Base-by-base conservation (phyloP, 1,140 invertebrate species). In the Belonocnema kinseyi region DNA sequence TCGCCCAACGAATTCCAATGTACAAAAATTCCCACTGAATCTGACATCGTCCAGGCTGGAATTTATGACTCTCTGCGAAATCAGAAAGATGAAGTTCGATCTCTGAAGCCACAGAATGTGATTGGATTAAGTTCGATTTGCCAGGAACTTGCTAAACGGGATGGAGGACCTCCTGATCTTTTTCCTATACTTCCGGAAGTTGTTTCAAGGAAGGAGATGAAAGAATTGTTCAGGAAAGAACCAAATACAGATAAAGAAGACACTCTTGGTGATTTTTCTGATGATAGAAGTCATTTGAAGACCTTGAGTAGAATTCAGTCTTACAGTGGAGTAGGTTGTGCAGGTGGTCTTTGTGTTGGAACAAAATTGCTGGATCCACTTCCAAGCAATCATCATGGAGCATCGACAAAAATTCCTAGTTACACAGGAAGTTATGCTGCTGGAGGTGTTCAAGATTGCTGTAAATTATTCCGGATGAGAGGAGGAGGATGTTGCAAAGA, bases 1-100 rank as follows among this genome's bases (percentile, higher is more conserved):
- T 84, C 86, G 3, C 40, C 76, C 14, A 85, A 86, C 17, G 84
- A 86, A 79, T 87, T 86, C 75, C 79, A 81, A 14, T 88, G 86
- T 58, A 56, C 70, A 8, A 81, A 80, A 80, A 50, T 84, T 11
- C 56, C 61, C 6, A 17, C 46, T 2, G 50, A 74, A 19, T 46
- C 53, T 50, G 56, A 54, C 33, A 5, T 19, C 76, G 21, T 50
- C 58, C 17, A 72, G 12, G 72, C n/a, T 79, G 72, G 6, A 11
- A 88, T 83, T 19, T 84, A 85, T 61, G 53, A 16, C 16, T 87
- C 85, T 66, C 14, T 72, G 11, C 5, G 7, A 14, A 54, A 72
- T 14, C 11, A 26, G 21, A 6, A 13, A 14, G 46, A 26, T 66
- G 11, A 81, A 72, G 12, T 61, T 53, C 7, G n/a, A 51, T 8